Conservation (phyloP, 1,140 invertebrate species). For the Polypedilum vanderplanki region DNA sequence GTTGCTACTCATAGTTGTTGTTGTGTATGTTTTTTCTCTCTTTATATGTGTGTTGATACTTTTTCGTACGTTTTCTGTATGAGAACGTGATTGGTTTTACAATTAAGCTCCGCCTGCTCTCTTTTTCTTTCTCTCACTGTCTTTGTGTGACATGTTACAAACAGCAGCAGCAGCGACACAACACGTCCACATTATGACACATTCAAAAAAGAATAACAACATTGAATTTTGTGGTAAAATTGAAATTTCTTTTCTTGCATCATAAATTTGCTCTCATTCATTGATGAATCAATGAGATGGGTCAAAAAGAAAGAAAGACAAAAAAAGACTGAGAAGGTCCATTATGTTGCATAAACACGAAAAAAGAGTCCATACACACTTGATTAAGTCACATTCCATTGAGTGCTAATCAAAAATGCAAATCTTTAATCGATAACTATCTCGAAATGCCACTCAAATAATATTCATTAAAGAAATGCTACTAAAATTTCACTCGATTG, state of each 20-base stretch:
- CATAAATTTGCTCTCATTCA: background rate
- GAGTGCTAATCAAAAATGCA: background rate
- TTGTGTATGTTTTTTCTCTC: too few relatives aligned
- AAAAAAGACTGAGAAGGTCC: background rate
- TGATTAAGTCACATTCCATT: slow-evolving; percentile 6
- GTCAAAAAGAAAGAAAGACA: slow-evolving; percentile 17
- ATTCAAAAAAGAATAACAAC: background rate
- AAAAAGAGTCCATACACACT: background rate
- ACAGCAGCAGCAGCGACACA: background rate
- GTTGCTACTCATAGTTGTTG: background rate
- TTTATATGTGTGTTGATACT: background rate
- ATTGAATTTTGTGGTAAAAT: background rate
- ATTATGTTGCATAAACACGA: background rate
- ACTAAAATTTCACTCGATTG: too few relatives aligned
- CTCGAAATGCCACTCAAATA: background rate
- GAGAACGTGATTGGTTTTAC: slow-evolving; percentile 28
- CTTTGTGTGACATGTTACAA: slow-evolving; percentile 12
- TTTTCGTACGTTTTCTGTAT: slow-evolving; percentile 27
- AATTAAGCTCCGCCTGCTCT: slow-evolving; percentile 25
- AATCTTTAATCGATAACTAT: background rate
- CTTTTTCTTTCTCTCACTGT: background rate
- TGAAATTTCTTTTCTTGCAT: background rate
- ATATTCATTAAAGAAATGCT: background rate
- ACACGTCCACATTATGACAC: slow-evolving; percentile 21
- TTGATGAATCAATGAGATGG: slow-evolving; percentile 11